These are phyloP conservation scores for Toxotes jaculatrix DNA, from an alignment of 2,113 vertebrate genomes.

Conservation along the genomic window DNA sequence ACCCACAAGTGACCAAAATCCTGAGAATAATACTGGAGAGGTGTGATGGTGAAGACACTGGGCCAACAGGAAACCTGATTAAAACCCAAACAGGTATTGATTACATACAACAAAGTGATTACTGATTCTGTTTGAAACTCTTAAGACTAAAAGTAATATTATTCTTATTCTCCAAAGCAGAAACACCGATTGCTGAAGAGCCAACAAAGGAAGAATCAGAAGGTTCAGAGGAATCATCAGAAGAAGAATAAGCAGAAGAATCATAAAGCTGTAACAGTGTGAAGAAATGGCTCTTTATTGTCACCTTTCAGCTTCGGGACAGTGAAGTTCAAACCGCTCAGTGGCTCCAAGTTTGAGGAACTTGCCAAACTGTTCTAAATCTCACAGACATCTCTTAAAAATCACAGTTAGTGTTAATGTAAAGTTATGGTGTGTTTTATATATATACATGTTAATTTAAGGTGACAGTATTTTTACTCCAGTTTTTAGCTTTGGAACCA, in stretches of 20 bases:
- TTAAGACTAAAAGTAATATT: not conserved
- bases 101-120: rapidly evolving
- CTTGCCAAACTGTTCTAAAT: not conserved
- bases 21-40: slow-evolving; percentile 63
- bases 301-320: not conserved
- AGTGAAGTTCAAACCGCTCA: not conserved
- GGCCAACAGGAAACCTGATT: not conserved
- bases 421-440: slow-evolving; percentile 44
- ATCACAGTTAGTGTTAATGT: slow-evolving; percentile 18
- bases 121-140: not conserved
- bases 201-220: not conserved
- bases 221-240: slow-evolving; percentile 31
- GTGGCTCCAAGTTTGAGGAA: not conserved
- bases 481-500: slow-evolving; percentile 47
- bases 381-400: not conserved
- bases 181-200: slow-evolving; percentile 7
- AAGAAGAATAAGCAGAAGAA: slow-evolving; percentile 26
- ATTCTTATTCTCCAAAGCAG: slow-evolving; percentile 21
- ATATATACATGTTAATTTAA: slow-evolving; percentile 28
- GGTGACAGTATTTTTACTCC: slow-evolving; percentile 24
- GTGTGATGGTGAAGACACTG: slow-evolving; percentile 49
- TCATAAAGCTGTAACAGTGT: not conserved
- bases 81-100: slow-evolving; percentile 39
- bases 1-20: slow-evolving; percentile 71
- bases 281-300: not conserved